Conservation (phyloP, 2,797 vertebrate species). For the Crocidura indochinensis region DNA sequence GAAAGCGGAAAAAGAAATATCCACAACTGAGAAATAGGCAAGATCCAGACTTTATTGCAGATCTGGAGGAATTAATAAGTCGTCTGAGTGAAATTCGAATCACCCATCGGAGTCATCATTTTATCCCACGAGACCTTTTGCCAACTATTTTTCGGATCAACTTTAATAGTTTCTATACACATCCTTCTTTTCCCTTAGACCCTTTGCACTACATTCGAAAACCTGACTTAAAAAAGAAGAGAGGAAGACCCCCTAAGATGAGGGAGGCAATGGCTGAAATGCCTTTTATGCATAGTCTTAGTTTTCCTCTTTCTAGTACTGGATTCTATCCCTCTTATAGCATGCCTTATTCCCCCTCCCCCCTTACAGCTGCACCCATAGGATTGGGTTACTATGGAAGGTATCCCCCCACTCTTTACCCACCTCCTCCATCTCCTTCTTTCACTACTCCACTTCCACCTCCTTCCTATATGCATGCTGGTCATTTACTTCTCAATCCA, state of each 20-base stretch:
- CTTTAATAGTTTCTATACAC: slow-evolving; percentile 98
- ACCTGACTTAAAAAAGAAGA: slow-evolving; percentile 95
- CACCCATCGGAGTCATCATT: slow-evolving; percentile 96
- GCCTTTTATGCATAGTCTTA: slow-evolving; percentile 97
- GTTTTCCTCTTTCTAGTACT: slow-evolving; percentile 94
- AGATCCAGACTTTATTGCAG: slow-evolving; percentile 96
- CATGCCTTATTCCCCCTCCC: slow-evolving; percentile 97
- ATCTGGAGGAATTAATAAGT: slow-evolving; percentile 95
- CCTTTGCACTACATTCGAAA: slow-evolving; percentile 97
- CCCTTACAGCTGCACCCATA: slow-evolving; percentile 93
- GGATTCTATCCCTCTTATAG: slow-evolving; percentile 98
- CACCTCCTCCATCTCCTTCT: slow-evolving; percentile 95
- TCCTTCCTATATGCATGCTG: slow-evolving; percentile 97
- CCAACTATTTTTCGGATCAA: slow-evolving; percentile 98
- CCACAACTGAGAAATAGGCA: slow-evolving; percentile 95
- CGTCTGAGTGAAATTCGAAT: slow-evolving; percentile 96
- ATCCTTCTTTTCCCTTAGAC: slow-evolving; percentile 95
- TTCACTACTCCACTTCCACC: slow-evolving; percentile 94
- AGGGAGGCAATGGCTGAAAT: slow-evolving; percentile 98
- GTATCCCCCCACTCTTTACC: slow-evolving; percentile 96
- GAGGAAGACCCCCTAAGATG: slow-evolving; percentile 97
- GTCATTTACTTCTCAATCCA: slow-evolving; percentile 97
- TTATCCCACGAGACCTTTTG: slow-evolving; percentile 95
- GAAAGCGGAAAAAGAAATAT: slow-evolving; percentile 98
- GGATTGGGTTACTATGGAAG: slow-evolving; percentile 96